Conservation (phyloP, 2,113 vertebrate genomes). For the Oryzias woworae region DNA sequence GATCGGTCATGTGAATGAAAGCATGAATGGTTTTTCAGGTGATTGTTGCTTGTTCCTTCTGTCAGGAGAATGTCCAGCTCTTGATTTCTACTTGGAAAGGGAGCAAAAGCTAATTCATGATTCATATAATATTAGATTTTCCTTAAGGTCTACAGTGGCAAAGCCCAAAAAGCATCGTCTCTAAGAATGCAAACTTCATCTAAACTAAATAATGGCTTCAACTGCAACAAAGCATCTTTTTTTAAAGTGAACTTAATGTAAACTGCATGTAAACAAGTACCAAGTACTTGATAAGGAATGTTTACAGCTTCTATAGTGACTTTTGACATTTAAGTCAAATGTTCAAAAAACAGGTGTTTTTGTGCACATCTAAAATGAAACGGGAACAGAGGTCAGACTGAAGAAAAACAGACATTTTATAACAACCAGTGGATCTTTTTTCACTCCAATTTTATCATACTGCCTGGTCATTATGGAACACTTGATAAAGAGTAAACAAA, state of each 20-base stretch:
- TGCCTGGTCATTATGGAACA: not conserved
- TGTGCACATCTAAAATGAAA: not conserved
- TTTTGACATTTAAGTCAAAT: not conserved
- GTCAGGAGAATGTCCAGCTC: conserved; percentile 14
- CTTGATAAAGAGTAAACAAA: not conserved
- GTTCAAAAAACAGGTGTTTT: too few species aligned
- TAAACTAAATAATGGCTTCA: conserved; percentile 9
- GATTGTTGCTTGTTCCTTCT: not conserved
- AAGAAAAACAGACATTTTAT: not conserved
- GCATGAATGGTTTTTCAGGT: conserved; percentile 19
- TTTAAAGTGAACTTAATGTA: conserved; percentile 12
- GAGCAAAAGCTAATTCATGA: not conserved
- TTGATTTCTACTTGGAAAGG: conserved; percentile 5
- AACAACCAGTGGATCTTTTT: not conserved
- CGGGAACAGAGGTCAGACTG: not conserved
- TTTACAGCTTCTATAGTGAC: conserved; percentile 7
- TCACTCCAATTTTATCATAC: conserved; percentile 3
- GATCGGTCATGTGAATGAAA: conserved; percentile 43
- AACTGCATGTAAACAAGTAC: conserved; percentile 36
- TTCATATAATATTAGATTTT: conserved; percentile 7
- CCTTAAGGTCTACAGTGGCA: conserved; percentile 10
- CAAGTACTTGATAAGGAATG: conserved; percentile 47
- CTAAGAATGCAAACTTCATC: conserved; percentile 19
- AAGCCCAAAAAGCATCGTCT: conserved; percentile 14
- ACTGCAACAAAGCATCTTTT: conserved; percentile 12